Percentiles rank a stretch among this genome's conserved stretches.
Conservation (phyloP, 2,113 vertebrate species). For the Pardalotus punctatus region DNA sequence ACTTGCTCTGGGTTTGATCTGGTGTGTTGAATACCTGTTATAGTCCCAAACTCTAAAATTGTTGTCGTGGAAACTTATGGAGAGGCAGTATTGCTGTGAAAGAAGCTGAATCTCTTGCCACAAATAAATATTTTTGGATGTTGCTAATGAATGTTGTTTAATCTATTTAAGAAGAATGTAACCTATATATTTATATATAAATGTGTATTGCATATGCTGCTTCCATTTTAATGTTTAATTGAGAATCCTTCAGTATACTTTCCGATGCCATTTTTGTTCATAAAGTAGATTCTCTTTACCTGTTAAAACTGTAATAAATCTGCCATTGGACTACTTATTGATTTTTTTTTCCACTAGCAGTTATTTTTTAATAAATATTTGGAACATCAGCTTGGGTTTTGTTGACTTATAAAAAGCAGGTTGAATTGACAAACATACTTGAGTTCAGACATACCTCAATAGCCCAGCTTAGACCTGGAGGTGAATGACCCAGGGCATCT, state of each 20-base stretch:
- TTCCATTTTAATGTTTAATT: constrained; percentile 13
- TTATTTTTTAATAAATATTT: constrained; percentile 40
- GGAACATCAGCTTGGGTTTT: neutral
- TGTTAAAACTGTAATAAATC: constrained; percentile 48
- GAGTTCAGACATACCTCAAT: neutral
- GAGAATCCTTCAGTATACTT: neutral
- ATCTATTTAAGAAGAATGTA: constrained; percentile 50
- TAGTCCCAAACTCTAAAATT: neutral
- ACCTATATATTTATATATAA: constrained; percentile 29
- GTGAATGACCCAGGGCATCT: neutral
- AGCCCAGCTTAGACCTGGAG: neutral
- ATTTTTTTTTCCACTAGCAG: neutral
- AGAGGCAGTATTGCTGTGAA: neutral
- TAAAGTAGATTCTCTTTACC: neutral
- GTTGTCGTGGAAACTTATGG: neutral
- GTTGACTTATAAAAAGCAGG: neutral
- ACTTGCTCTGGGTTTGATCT: neutral
- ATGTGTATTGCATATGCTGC: neutral
- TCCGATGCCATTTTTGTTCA: constrained; percentile 20
- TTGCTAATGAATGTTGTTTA: constrained; percentile 36
- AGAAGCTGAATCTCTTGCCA: neutral
- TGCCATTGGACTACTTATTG: neutral
- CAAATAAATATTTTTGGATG: neutral
- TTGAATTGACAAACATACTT: neutral
- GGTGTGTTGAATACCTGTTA: neutral